phyloP scores from a whole-genome alignment of 1,140 invertebrate species.

The Drosophila repleta region DNA sequence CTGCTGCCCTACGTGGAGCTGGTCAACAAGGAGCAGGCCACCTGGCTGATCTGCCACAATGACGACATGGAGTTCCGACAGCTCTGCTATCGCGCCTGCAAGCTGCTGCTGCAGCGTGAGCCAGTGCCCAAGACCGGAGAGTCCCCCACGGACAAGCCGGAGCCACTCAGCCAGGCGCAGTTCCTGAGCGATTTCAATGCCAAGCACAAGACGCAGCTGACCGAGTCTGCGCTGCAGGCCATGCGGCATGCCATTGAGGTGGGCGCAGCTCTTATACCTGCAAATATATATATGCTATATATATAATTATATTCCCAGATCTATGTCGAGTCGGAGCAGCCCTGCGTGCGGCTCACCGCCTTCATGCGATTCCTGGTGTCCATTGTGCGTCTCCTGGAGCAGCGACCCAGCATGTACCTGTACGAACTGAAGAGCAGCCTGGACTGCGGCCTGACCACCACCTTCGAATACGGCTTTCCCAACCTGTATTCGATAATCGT shows the following conservation, averaged over 20 bases:
- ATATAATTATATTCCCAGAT: conserved; percentile 31
- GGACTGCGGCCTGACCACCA: conserved; percentile 56
- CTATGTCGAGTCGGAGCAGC: conserved; percentile 44
- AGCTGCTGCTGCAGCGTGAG: conserved; percentile 50
- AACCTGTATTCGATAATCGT: conserved; percentile 85
- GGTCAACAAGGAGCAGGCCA: conserved; percentile 51
- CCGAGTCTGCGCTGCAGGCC: conserved; percentile 54
- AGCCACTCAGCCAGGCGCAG: conserved; percentile 22
- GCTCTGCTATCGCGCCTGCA: conserved; percentile 68
- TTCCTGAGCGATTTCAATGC: conserved; percentile 62
- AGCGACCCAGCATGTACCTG: conserved; percentile 59
- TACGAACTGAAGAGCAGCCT: conserved; percentile 65
- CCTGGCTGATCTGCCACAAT: conserved; percentile 77
- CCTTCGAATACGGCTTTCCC: conserved; percentile 83
- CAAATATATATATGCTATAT: background rate
- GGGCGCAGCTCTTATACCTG: background rate
- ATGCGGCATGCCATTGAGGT: conserved; percentile 81
- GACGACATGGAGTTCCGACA: conserved; percentile 67
- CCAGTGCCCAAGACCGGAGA: background rate
- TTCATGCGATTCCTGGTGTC: conserved; percentile 72
- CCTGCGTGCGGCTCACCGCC: conserved; percentile 59
- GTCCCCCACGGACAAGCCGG: background rate
- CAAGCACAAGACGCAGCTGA: conserved; percentile 58
- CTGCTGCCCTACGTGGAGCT: conserved; percentile 80
- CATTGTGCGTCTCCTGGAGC: conserved; percentile 69